Evolutionary conservation across 2,797 vertebrate species (phyloP).

Genomic region (Sebastes iracundus): DNA sequence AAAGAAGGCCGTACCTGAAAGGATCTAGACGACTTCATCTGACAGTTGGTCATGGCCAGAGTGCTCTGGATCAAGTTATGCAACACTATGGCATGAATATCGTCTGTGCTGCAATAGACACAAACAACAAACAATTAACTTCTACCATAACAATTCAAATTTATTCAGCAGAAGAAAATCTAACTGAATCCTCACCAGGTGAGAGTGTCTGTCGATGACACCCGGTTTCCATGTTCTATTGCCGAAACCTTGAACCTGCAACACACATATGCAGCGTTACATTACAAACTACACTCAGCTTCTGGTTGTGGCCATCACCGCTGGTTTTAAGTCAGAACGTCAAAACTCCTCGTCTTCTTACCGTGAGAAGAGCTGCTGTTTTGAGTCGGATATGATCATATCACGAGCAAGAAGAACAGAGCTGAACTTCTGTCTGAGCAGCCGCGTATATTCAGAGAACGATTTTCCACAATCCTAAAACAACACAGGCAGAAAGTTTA

Average conservation of each 20-base stretch:
- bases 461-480: slow-evolving; percentile 88
- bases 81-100: slow-evolving; percentile 91
- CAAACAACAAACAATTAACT: slow-evolving; percentile 5
- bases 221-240: slow-evolving; percentile 80
- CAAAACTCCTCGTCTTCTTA: slow-evolving; percentile 47
- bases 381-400: slow-evolving; percentile 87
- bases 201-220: slow-evolving; percentile 79
- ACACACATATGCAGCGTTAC: background rate
- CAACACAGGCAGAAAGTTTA: background rate
- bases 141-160: background rate
- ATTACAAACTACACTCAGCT: background rate
- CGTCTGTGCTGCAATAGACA: slow-evolving; percentile 80
- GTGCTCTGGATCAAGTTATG: slow-evolving; percentile 97
- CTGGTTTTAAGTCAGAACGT: background rate
- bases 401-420: slow-evolving; percentile 74
- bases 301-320: background rate
- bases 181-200: slow-evolving; percentile 75
- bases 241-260: slow-evolving; percentile 89
- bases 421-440: slow-evolving; percentile 92
- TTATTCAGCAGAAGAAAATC: background rate
- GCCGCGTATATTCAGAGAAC: slow-evolving; percentile 89
- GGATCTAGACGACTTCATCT: slow-evolving; percentile 92
- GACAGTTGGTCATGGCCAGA: slow-evolving; percentile 90
- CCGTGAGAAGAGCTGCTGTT: slow-evolving; percentile 89
- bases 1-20: slow-evolving; percentile 86